Base-by-base conservation (phyloP, 2,113 vertebrate genomes). In the Dasyornis broadbenti region DNA sequence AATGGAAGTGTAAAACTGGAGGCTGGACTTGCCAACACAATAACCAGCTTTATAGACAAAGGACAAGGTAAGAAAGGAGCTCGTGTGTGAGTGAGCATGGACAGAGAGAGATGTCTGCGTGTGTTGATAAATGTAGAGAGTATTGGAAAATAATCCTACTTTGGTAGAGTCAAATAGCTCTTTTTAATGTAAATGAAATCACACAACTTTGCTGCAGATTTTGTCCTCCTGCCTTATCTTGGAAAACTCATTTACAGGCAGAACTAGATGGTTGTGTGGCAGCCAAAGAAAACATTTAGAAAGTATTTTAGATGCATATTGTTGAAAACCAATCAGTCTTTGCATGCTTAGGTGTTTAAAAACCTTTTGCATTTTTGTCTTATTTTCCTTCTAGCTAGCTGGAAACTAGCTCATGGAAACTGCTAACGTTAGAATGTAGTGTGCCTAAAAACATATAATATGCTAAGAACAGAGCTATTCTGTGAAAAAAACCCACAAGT, bases 41-140 rank as follows among this genome's bases (percentile, higher is more conserved):
- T 99, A 97, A 99, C 99, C 95, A 99, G 99, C 98, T 99, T 99
- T 96, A 99, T 99, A 98, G 99, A 99, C 96, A 99, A 98, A 98
- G 99, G 99, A 94, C 99, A 99, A 99, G 99, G 99, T 99, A 98
- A 98, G 98, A 95, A 90, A 85, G 78, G 60, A 78, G 81, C 54
- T 71, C 8, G 3, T 23, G 54, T 66, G 40, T 39, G 65, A 77
- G 39, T 59, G 49, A n/a, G n/a, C n/a, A n/a, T 44, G 49, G 40
- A 49, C 40, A 91, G 66, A 72, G 44, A 76, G 61, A 59, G 85
- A 42, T 73, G 49, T 21, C 53, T 35, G 40, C 56, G 59, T 31
- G 39, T 79, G 54, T 82, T 64, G 77, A n/a, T 76, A 47, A 27
- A 18, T n/a, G 52, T 24, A 66, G 31, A 76, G 17, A 75, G 40